phyloP scores from a whole-genome alignment of 2,797 vertebrate species.

The Pseudomugil gertrudae region DNA sequence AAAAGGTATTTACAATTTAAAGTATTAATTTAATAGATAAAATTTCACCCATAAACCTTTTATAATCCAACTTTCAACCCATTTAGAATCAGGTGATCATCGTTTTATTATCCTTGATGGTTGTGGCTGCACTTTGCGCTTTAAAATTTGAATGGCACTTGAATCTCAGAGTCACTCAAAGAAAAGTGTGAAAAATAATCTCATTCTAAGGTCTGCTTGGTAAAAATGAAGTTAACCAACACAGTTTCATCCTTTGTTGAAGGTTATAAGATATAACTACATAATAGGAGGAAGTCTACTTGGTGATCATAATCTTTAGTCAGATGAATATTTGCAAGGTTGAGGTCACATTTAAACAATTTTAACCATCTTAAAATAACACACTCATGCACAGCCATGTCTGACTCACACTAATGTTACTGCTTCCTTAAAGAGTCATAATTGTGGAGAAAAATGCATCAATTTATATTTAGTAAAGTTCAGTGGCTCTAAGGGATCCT shows the following conservation, averaged over 20 bases:
- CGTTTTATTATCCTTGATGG: not conserved
- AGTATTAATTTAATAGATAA: not conserved
- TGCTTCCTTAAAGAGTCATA: not conserved
- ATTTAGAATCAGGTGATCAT: not conserved
- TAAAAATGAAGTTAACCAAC: not conserved
- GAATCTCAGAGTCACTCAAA: constrained; percentile 3
- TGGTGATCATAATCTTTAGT: not conserved
- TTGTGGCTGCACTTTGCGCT: not conserved
- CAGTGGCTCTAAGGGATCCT: not conserved
- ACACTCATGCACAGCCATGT: not conserved
- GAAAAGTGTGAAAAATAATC: not conserved
- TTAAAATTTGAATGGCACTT: not conserved
- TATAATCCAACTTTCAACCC: not conserved
- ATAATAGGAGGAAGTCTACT: not conserved
- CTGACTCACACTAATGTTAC: not conserved
- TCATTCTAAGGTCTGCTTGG: not conserved
- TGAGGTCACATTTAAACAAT: not conserved
- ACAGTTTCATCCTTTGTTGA: not conserved
- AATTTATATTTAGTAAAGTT: constrained; percentile 6
- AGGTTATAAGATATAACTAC: not conserved
- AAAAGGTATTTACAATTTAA: not conserved
- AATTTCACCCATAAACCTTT: no score
- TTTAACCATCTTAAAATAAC: not conserved
- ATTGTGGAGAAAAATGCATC: not conserved
- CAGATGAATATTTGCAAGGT: constrained; percentile 13